Percentiles rank a stretch among this genome's conserved stretches.
Evolutionary conservation across 2,113 vertebrate genomes (phyloP).

Genomic region (Percina caprodes): DNA sequence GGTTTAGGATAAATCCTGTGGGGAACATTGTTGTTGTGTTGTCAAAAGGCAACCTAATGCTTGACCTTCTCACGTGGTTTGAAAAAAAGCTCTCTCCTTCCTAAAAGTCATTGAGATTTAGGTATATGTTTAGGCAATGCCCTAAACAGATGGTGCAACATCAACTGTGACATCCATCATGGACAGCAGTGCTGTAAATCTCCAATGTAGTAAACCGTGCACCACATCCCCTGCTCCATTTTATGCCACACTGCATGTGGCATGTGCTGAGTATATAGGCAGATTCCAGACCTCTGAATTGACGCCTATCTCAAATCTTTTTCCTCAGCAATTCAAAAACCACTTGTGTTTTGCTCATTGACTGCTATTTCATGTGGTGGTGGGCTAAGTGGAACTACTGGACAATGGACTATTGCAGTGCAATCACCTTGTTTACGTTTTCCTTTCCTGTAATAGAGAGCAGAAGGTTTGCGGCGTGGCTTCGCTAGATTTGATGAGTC

Average conservation of each 20-base stretch:
- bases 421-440: no score
- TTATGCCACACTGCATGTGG: not conserved
- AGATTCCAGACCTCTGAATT: not conserved
- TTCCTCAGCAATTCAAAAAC: not conserved
- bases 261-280: not conserved
- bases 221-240: not conserved
- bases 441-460: no score
- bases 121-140: no score
- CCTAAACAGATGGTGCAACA: constrained; percentile 40
- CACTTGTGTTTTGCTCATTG: not conserved
- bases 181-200: constrained; percentile 29
- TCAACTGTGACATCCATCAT: constrained; percentile 17
- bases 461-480: no score
- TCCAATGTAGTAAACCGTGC: not conserved
- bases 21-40: not conserved
- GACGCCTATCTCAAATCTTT: not conserved
- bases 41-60: not conserved
- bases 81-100: not conserved
- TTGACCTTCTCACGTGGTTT: not conserved
- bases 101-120: constrained; percentile 25
- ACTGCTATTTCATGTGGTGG: no score
- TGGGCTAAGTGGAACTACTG: no score
- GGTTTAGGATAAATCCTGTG: not conserved
- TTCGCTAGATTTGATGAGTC: no score
- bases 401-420: no score